Percentiles rank a stretch among this genome's conserved stretches.
These are phyloP conservation scores for Cyclura pinguis DNA, from an alignment of 2,797 vertebrate genomes.

Conservation along the genomic window DNA sequence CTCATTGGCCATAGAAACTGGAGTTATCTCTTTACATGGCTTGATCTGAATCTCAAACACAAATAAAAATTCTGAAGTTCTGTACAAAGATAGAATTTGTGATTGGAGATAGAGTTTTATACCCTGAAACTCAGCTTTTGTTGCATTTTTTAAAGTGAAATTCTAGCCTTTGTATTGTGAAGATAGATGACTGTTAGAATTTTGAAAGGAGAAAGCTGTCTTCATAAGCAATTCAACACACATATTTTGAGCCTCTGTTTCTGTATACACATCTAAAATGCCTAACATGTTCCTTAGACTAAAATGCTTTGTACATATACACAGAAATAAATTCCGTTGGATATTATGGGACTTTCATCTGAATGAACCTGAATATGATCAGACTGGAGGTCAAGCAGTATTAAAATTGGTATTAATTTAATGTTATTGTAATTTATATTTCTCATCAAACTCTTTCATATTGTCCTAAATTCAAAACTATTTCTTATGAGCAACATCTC, in stretches of 20 bases:
- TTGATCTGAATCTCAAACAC: too few species aligned
- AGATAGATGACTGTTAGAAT: too few species aligned
- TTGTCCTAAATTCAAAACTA: constrained; percentile 51
- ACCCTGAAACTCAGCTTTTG: too few species aligned
- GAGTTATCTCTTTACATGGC: too few species aligned
- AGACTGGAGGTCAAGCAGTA: neutral
- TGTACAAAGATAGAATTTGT: too few species aligned
- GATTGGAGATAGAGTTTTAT: too few species aligned
- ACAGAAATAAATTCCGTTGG: neutral
- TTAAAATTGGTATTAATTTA: neutral
- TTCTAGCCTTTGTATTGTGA: too few species aligned
- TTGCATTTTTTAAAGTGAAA: too few species aligned
- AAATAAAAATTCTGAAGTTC: too few species aligned
- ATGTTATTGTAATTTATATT: neutral
- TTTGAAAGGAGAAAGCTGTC: too few species aligned
- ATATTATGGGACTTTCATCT: neutral
- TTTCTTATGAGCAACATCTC: constrained; percentile 54
- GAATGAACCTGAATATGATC: neutral
- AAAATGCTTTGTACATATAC: neutral
- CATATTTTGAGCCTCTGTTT: neutral
- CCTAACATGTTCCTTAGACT: neutral
- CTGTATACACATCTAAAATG: neutral
- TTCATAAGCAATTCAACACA: neutral
- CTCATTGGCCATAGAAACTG: too few species aligned
- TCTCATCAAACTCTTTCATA: constrained; percentile 42